phyloP scores from a whole-genome alignment of 35 echinoderm and acorn worm genomes.

The Eucidaris tribuloides region DNA sequence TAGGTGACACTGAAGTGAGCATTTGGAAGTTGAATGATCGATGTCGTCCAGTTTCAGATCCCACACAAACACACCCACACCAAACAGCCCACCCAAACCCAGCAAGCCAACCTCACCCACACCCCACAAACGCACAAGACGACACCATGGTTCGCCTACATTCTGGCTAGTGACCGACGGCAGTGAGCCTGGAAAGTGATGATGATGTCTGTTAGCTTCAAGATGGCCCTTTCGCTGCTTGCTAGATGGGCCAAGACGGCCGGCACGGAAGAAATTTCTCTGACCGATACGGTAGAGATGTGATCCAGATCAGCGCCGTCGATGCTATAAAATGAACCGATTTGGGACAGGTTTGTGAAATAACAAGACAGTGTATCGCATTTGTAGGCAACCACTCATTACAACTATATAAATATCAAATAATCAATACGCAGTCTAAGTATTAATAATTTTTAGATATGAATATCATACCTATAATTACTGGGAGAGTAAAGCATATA shows the following conservation, averaged over 20 bases:
- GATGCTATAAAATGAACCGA: too few relatives aligned
- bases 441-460: neutral
- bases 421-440: neutral
- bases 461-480: too few relatives aligned
- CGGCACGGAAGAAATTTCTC: conserved; percentile 99
- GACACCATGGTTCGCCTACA: too few relatives aligned
- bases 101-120: too few relatives aligned
- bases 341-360: neutral
- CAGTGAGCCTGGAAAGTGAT: conserved; percentile 93
- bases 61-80: too few relatives aligned
- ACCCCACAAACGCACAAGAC: too few relatives aligned
- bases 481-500: too few relatives aligned
- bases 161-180: conserved; percentile 70
- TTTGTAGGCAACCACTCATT: too few relatives aligned
- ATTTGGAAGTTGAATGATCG: conserved; percentile 91
- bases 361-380: too few relatives aligned
- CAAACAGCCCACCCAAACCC: too few relatives aligned
- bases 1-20: conserved; percentile 76
- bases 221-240: conserved; percentile 81
- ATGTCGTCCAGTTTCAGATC: too few relatives aligned
- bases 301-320: conserved; percentile 94
- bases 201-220: conserved; percentile 98
- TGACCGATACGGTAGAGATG: conserved; percentile 89
- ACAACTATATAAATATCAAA: neutral
- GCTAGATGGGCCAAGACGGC: conserved; percentile 93